Percentiles rank a stretch among this genome's conserved stretches.
Evolutionary conservation across 2,797 vertebrate genomes (phyloP).

Genomic region (Threskiornis aethiopicus): DNA sequence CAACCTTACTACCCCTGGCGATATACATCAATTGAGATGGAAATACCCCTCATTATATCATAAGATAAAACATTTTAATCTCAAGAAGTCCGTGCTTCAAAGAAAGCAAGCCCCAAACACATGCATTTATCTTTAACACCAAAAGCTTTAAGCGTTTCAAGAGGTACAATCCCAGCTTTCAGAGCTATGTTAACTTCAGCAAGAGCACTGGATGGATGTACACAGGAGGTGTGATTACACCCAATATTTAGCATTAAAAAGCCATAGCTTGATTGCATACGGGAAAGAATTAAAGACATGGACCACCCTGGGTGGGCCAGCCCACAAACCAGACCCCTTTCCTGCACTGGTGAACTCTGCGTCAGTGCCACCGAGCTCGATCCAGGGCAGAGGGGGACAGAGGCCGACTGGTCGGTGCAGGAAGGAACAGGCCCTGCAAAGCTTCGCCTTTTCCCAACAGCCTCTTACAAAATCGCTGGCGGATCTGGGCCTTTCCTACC

Average conservation of each 20-base stretch:
- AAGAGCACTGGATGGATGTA: not conserved
- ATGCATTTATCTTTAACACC: not conserved
- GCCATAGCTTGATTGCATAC: not conserved
- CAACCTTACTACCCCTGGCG: not conserved
- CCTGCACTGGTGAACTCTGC: not conserved
- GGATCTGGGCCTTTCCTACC: not conserved
- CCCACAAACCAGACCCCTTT: not conserved
- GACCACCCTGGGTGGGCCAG: not conserved
- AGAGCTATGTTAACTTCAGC: accelerated
- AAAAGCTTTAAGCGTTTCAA: not conserved
- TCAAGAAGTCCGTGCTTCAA: not conserved
- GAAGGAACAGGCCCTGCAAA: not conserved
- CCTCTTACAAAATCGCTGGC: not conserved
- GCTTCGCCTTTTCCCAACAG: not conserved
- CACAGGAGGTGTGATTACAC: not conserved
- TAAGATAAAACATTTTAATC: not conserved
- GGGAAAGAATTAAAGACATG: not conserved
- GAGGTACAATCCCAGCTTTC: not conserved
- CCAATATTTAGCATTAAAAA: not conserved
- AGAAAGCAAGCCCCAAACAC: not conserved
- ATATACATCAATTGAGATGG: not conserved
- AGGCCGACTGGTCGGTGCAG: not conserved
- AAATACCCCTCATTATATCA: not conserved
- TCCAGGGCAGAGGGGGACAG: not conserved
- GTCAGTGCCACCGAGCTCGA: not conserved